Base-by-base conservation (phyloP, 2,797 vertebrate genomes). In the Thalassophryne amazonica region DNA sequence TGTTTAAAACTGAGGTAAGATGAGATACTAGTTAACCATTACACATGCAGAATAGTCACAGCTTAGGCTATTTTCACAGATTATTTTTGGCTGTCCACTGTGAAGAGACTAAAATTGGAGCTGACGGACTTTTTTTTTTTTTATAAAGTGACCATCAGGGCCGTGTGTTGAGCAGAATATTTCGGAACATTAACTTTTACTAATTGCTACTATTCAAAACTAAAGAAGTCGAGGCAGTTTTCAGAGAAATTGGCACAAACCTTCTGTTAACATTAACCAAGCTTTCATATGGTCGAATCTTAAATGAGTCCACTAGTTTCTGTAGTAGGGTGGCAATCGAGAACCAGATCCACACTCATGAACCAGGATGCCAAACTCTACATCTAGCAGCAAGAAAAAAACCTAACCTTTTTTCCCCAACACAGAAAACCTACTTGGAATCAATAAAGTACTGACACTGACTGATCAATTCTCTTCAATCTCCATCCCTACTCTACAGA, bases 221-320 rank as follows among this genome's bases (percentile, higher is more conserved):
- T 4, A 28, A 29, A 20, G 17, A 39, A 42, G 18, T 13, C 7
- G 23, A 11, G 20, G 22, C 7, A 22, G 31, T 31, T 50, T 78
- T 67, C 72, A 71, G 74, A 81, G 69, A 80, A 50, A 45, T 56
- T 74, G 63, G 61, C 60, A 72, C 69, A 46, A 46, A 57, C 41
- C 51, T 60, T 49, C 56, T 38, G 23, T 76, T 56, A 70, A 18
- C 15, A 43, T 68, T 40, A 24, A 43, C 33, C 47, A 36, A 21
- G 50, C 51, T 20, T 21, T 57, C 52, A 13, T n/a, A n/a, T n/a
- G n/a, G n/a, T n/a, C n/a, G n/a, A n/a, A n/a, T n/a, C n/a, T n/a
- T n/a, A n/a, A n/a, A n/a, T n/a, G n/a, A n/a, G n/a, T n/a, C n/a
- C n/a, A n/a, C n/a, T n/a, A n/a, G n/a, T n/a, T n/a, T n/a, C n/a